A percentile compares a stretch with the other conserved stretches of the same genome.
phyloP scores from a whole-genome alignment of 1,140 invertebrate genomes.

The Sesamia nonagrioides region DNA sequence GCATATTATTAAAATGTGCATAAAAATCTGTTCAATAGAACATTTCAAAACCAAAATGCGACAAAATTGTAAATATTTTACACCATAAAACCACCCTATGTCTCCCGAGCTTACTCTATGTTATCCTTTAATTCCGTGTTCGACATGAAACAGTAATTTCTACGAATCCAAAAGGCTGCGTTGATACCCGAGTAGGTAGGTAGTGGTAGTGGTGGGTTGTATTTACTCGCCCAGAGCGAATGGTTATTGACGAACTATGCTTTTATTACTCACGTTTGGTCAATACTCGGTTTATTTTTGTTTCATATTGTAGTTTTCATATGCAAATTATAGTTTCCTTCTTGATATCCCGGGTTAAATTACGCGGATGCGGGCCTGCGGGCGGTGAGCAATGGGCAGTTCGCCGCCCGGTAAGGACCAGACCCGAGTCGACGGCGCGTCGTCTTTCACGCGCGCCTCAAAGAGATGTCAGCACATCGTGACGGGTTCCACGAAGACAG shows the following conservation, averaged over 20 bases:
- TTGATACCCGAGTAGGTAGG: neutral
- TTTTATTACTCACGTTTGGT: neutral
- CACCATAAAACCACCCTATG: neutral
- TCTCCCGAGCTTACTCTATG: neutral
- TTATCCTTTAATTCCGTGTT: neutral
- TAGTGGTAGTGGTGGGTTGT: neutral
- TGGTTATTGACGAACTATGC: conserved; percentile 2
- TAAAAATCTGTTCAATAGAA: no score
- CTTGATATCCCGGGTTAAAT: no score
- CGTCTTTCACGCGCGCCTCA: no score
- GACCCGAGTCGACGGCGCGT: no score
- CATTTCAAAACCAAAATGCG: no score
- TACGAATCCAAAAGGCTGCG: neutral
- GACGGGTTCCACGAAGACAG: no score
- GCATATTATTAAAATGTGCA: no score
- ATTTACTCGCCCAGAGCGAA: conserved; percentile 17
- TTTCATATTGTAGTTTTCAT: neutral
- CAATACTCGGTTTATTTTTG: neutral
- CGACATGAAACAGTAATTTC: conserved; percentile 2
- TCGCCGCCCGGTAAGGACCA: no score
- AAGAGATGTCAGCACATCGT: no score
- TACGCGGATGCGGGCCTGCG: no score
- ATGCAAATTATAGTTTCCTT: no score
- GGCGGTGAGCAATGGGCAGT: no score
- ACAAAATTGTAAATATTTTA: neutral